These are phyloP conservation scores for Erebia ligea DNA, from an alignment of 2,888 invertebrate genomes.

Conservation along the genomic window DNA sequence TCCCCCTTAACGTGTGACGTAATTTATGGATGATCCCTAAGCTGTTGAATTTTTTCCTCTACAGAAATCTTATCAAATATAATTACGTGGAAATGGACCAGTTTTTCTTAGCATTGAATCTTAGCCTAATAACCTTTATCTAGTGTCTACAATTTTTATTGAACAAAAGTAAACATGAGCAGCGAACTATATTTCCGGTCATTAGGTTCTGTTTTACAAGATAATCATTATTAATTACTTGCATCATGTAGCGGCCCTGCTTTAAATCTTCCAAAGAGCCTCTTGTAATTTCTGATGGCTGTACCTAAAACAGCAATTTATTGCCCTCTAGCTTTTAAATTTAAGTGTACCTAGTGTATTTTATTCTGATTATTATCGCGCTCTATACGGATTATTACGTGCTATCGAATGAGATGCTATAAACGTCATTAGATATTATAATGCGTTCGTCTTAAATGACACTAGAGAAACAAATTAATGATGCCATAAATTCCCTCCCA, in stretches of 20 bases:
- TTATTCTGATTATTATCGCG: conserved; percentile 38
- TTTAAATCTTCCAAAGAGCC: conserved; percentile 29
- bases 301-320: conserved; percentile 37
- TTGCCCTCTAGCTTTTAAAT: conserved; percentile 36
- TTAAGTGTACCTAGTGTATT: conserved; percentile 35
- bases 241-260: conserved; percentile 17
- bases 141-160: conserved; percentile 17
- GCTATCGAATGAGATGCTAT: conserved; percentile 35
- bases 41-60: too few relatives aligned
- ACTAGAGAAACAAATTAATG: conserved; percentile 42
- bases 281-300: conserved; percentile 27
- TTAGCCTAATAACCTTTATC: conserved; percentile 23
- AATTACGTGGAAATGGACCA: conserved; percentile 18
- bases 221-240: conserved; percentile 27
- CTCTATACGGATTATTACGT: conserved; percentile 40
- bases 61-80: not conserved
- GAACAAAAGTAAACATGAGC: conserved; percentile 26
- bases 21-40: too few relatives aligned
- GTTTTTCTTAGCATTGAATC: not conserved
- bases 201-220: conserved; percentile 32
- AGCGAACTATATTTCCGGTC: conserved; percentile 34
- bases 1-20: too few relatives aligned
- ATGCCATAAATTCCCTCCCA: conserved; percentile 41
- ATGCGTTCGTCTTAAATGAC: conserved; percentile 39
- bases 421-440: conserved; percentile 42